phyloP scores from a whole-genome alignment of 2,888 invertebrate species.

The Lasiommata megera region DNA sequence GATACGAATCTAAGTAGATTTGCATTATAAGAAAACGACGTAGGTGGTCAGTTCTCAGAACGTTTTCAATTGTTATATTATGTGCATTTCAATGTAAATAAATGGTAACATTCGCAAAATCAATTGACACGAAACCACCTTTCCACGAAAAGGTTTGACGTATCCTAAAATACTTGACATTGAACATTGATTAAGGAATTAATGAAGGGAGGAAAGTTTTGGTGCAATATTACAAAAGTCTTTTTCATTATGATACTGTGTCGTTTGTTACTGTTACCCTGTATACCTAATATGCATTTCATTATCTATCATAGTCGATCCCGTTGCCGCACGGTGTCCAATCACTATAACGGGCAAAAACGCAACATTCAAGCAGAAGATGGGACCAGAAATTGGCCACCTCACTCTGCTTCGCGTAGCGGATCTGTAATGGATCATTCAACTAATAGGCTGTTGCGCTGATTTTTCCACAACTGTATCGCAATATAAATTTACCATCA shows the following conservation, averaged over 20 bases:
- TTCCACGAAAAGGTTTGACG: too few species aligned
- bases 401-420: slow-evolving; percentile 38
- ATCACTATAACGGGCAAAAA: slow-evolving; percentile 36
- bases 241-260: neutral
- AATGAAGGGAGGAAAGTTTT: too few species aligned
- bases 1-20: neutral
- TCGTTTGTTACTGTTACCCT: neutral
- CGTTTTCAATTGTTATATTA: neutral
- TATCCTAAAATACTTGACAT: too few species aligned
- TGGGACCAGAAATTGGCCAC: slow-evolving; percentile 37
- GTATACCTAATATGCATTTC: neutral
- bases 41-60: neutral
- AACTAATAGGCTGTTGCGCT: slow-evolving; percentile 31
- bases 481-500: slow-evolving; percentile 16
- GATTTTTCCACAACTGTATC: slow-evolving; percentile 35
- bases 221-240: too few species aligned
- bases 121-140: too few species aligned
- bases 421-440: slow-evolving; percentile 38
- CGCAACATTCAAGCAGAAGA: slow-evolving; percentile 33
- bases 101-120: neutral
- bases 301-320: slow-evolving; percentile 16
- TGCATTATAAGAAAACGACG: neutral
- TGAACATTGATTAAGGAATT: too few species aligned
- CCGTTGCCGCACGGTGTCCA: slow-evolving; percentile 31
- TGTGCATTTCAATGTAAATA: neutral